Evolutionary conservation across 2,888 invertebrate genomes (phyloP).

Genomic region (Chymomyza caudatula): DNA sequence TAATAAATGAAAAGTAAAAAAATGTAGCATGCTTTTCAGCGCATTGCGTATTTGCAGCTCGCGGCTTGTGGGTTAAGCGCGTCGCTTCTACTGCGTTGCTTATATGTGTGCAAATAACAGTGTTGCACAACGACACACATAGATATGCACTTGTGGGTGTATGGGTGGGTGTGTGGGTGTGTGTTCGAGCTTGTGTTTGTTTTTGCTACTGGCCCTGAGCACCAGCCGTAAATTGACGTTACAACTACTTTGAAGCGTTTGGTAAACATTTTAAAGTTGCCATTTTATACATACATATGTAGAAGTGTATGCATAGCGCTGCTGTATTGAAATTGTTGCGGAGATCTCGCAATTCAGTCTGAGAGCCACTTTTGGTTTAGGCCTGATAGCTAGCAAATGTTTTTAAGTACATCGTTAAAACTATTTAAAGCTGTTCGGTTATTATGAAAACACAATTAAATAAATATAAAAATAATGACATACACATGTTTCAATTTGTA

Average conservation of each 20-base stretch:
- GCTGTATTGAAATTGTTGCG: constrained; percentile 16
- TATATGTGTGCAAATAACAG: constrained; percentile 49
- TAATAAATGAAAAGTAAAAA: constrained; percentile 27
- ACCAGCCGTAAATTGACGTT: constrained; percentile 55
- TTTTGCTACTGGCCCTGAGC: constrained; percentile 52
- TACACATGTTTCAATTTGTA: background rate
- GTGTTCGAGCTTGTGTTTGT: constrained; percentile 47
- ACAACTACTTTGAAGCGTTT: constrained; percentile 67
- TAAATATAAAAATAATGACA: background rate
- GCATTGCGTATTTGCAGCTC: constrained; percentile 10
- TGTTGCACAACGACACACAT: constrained; percentile 23
- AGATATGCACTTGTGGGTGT: constrained; percentile 1
- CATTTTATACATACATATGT: constrained; percentile 44
- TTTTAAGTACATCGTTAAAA: background rate
- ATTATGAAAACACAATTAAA: background rate
- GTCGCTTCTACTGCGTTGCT: background rate
- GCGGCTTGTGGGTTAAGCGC: constrained; percentile 57
- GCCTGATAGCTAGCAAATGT: background rate
- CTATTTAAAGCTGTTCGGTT: background rate
- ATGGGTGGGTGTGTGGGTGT: constrained; percentile 1
- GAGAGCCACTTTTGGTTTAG: background rate
- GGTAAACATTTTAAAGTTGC: constrained; percentile 70
- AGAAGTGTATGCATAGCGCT: background rate
- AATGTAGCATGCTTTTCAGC: constrained; percentile 47
- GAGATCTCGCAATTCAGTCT: constrained; percentile 10